A percentile compares a stretch with the other conserved stretches of the same genome.
These are phyloP conservation scores for Sarcophaga peregrina DNA, from an alignment of 1,140 invertebrate species.

Conservation along the genomic window DNA sequence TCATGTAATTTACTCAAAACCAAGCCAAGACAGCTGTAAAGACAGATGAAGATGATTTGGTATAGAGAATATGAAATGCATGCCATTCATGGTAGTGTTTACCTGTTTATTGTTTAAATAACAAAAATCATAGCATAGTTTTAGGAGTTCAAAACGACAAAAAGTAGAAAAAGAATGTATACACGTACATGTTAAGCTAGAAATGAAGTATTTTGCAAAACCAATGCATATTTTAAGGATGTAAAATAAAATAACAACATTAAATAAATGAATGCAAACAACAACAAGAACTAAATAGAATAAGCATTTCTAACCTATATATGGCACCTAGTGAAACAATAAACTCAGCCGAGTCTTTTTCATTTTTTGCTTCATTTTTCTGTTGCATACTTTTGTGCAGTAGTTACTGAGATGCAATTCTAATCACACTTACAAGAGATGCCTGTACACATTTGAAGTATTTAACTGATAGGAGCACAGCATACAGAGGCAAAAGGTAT, in stretches of 20 bases:
- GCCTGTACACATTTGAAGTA: no score
- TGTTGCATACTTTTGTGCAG: neutral
- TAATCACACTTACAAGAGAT: no score
- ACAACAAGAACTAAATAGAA: neutral
- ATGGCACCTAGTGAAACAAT: neutral
- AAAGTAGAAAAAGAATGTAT: neutral
- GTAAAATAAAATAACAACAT: neutral
- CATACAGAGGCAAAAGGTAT: no score
- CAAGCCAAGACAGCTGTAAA: no score
- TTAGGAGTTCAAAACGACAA: neutral
- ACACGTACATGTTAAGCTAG: neutral
- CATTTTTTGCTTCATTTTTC: no score
- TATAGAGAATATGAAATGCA: no score
- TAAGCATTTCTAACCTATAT: slow-evolving; percentile 15
- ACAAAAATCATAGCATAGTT: slow-evolving; percentile 16
- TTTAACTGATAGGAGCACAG: no score
- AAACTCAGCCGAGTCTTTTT: neutral
- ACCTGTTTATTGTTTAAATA: slow-evolving; percentile 4
- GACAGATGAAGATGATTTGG: no score
- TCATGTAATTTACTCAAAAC: no score
- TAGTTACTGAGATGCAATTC: no score
- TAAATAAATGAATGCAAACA: no score
- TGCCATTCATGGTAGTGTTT: neutral
- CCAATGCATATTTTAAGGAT: neutral
- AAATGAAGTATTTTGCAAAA: neutral